Evolutionary conservation across 2,888 invertebrate species (phyloP).

Genomic region (Lingula anatina): DNA sequence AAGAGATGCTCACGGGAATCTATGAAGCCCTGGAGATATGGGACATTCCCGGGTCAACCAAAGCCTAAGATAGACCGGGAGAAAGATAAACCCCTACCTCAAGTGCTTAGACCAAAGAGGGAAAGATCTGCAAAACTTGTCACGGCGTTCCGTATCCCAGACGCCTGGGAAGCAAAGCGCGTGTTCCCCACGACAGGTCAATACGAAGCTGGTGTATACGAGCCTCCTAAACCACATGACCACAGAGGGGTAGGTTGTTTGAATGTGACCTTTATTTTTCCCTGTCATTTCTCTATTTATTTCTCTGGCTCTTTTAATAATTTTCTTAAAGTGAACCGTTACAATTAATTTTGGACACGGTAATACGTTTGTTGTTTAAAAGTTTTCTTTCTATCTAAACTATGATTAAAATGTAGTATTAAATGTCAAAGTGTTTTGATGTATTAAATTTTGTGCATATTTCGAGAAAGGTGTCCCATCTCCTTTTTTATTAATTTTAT

Average conservation of each 20-base stretch:
- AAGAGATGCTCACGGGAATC: background rate
- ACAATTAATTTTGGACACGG: no score
- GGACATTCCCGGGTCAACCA: background rate
- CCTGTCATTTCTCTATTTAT: no score
- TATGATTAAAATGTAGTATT: no score
- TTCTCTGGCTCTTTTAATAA: no score
- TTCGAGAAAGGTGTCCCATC: no score
- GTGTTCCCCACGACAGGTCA: background rate
- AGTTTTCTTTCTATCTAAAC: no score
- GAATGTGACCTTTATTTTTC: no score
- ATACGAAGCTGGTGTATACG: background rate
- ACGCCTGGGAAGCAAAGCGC: background rate
- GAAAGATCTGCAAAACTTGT: background rate
- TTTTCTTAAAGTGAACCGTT: no score
- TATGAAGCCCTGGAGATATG: background rate
- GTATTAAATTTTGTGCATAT: no score
- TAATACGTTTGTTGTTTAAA: no score
- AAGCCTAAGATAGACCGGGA: background rate
- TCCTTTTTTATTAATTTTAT: no score
- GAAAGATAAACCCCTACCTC: background rate
- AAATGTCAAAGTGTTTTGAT: no score
- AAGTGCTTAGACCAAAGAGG: background rate
- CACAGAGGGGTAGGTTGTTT: background rate
- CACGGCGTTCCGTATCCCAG: background rate
- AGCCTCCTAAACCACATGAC: background rate